These are phyloP conservation scores for Percopsis omiscomaycus DNA, from an alignment of 2,797 vertebrate species.

Conservation along the genomic window DNA sequence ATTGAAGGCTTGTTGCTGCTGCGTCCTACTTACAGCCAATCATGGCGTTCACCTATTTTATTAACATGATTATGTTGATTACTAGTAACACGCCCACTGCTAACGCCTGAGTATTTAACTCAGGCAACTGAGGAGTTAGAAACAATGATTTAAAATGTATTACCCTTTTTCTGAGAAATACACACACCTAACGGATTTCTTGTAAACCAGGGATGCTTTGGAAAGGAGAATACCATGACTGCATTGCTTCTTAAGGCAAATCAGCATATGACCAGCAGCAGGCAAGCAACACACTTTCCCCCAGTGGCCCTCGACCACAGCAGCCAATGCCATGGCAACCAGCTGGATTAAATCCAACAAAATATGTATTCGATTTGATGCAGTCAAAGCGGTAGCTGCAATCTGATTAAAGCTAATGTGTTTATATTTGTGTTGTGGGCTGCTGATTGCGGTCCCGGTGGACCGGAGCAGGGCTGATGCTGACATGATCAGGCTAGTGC, in stretches of 20 bases:
- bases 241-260: slow-evolving; percentile 22
- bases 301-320: slow-evolving; percentile 33
- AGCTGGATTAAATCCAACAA: slow-evolving; percentile 68
- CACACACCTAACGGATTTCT: too few species aligned
- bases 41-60: too few species aligned
- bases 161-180: too few species aligned
- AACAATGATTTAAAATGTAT: too few species aligned
- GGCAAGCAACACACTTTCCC: slow-evolving; percentile 39
- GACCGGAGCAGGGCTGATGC: slow-evolving; percentile 46
- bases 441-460: slow-evolving; percentile 73
- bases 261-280: slow-evolving; percentile 28
- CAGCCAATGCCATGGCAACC: slow-evolving; percentile 73
- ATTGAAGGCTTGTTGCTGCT: too few species aligned
- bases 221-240: too few species aligned
- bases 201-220: too few species aligned
- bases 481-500: slow-evolving; percentile 55
- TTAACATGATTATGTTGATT: too few species aligned
- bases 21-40: too few species aligned
- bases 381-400: slow-evolving; percentile 67
- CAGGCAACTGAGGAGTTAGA: too few species aligned
- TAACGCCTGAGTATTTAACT: too few species aligned
- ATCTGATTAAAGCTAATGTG: slow-evolving; percentile 80
- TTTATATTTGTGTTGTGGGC: slow-evolving; percentile 78
- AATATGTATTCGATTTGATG: slow-evolving; percentile 68
- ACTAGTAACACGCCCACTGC: too few species aligned